These are phyloP conservation scores for Drosophila truncata DNA, from an alignment of 1,140 invertebrate species.

Conservation along the genomic window DNA sequence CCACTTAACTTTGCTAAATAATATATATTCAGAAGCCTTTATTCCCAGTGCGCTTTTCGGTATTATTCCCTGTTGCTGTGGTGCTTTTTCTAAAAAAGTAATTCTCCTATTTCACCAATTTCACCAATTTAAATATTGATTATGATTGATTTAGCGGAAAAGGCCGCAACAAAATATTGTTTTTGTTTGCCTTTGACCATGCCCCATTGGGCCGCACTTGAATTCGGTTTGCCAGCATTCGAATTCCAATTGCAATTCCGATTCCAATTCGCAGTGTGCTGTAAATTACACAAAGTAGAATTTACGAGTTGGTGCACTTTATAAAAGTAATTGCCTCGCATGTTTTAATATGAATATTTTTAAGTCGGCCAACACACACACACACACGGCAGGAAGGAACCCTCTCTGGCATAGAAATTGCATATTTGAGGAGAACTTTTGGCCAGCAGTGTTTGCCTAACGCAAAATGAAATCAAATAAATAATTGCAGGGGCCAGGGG, in stretches of 20 bases:
- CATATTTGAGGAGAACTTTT: slow-evolving; percentile 51
- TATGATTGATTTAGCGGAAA: slow-evolving; percentile 72
- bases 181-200: slow-evolving; percentile 48
- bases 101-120: slow-evolving; percentile 38
- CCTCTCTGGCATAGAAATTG: slow-evolving; percentile 45
- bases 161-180: slow-evolving; percentile 56
- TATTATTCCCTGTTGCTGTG: slow-evolving; percentile 28
- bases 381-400: neutral
- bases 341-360: slow-evolving; percentile 77
- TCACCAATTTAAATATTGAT: slow-evolving; percentile 64
- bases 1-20: no score
- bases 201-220: slow-evolving; percentile 13
- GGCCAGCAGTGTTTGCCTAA: slow-evolving; percentile 32
- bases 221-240: slow-evolving; percentile 16
- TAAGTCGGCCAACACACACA: slow-evolving; percentile 48
- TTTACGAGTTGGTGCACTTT: slow-evolving; percentile 57
- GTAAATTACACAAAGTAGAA: slow-evolving; percentile 74
- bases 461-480: slow-evolving; percentile 74
- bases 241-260: slow-evolving; percentile 28
- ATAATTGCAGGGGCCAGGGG: slow-evolving; percentile 69
- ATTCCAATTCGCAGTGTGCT: slow-evolving; percentile 18
- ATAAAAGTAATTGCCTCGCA: slow-evolving; percentile 38
- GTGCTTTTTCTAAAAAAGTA: slow-evolving; percentile 13
- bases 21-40: neutral
- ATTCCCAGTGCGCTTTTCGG: neutral